Evolutionary conservation across 2,888 invertebrate species (phyloP), one percentile per base, ranked within the genome.

Genomic region (Eristalis pertinax): DNA sequence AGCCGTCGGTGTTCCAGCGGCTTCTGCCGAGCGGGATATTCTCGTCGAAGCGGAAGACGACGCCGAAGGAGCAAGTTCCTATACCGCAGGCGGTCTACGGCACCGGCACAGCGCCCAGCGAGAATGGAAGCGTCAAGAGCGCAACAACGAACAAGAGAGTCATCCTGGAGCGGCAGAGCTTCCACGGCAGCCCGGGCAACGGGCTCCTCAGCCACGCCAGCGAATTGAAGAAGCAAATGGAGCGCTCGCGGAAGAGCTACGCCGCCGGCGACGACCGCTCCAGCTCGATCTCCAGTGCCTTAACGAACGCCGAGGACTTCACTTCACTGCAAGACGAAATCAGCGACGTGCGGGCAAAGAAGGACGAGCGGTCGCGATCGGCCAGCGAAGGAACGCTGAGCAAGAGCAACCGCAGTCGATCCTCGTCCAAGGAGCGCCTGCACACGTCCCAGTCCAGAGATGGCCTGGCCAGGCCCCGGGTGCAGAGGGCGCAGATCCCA

Each of bases 1-100:
- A 93, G 80, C 90, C 92, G 4, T 92, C 92, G 24, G 92, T 93
- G 41, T 90, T 93, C 84, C 92, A 92, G 74, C 90, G 93, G 4
- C 89, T 92, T 0, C 86, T 93, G 26, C 91, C 92, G 0, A 91
- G 92, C 70, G 92, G 91, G 32, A 90, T 93, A 41, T 93, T 93
- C 85, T 91, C 93, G 8, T 90, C 92, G 2, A 90, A 91, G 56
- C 91, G 92, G 41, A 92, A 91, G 89, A 93, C 92, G 0, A 92
- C 90, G 38, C 93, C 93, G 77, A 92, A 92, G 89, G 91, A 90
- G 68, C 88, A 80, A 41, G 83, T 89, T 68, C 92, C 91, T 72
- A 81, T 89, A 72, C 91, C 91, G 0, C 90, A 90, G 11, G 88
- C 88, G 8, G 72, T 91, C 0, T 91, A 91, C 76, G 89, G 89